A percentile compares a stretch with the other conserved stretches of the same genome.
These are phyloP conservation scores for Brachionichthys hirsutus DNA, from an alignment of 2,113 vertebrate species.

Conservation along the genomic window DNA sequence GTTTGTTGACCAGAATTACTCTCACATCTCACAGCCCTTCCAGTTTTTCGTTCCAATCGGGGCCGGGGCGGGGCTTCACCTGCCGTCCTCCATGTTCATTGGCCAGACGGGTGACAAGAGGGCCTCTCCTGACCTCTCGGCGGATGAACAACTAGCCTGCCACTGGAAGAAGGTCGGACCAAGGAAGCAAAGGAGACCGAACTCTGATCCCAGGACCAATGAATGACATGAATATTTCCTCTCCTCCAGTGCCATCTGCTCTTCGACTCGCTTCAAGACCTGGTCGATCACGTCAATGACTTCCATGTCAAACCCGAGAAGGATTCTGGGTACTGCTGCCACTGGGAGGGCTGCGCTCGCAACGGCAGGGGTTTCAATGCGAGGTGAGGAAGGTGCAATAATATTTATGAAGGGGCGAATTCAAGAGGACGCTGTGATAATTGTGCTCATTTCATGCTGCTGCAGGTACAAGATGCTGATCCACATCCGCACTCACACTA, in stretches of 20 bases:
- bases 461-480: conserved; percentile 99
- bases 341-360: conserved; percentile 97
- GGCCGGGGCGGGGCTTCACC: conserved; percentile 83
- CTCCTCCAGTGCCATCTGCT: conserved; percentile 88
- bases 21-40: conserved; percentile 85
- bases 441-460: conserved; percentile 1
- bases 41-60: conserved; percentile 93
- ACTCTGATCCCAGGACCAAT: not conserved
- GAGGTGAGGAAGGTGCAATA: conserved; percentile 75
- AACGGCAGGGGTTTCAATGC: conserved; percentile 95
- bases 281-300: conserved; percentile 96
- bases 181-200: not conserved
- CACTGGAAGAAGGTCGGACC: conserved; percentile 89
- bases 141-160: conserved; percentile 91
- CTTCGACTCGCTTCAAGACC: conserved; percentile 94
- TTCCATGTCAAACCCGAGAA: conserved; percentile 96
- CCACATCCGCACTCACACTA: conserved; percentile 97
- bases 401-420: not conserved
- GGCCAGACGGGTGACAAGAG: conserved; percentile 84
- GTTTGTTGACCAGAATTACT: conserved; percentile 78
- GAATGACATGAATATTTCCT: conserved; percentile 2
- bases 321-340: conserved; percentile 95
- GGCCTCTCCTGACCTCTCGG: conserved; percentile 85
- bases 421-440: not conserved
- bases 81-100: conserved; percentile 89